phyloP scores from a whole-genome alignment of 2,888 invertebrate species.

The Phengaris arion region DNA sequence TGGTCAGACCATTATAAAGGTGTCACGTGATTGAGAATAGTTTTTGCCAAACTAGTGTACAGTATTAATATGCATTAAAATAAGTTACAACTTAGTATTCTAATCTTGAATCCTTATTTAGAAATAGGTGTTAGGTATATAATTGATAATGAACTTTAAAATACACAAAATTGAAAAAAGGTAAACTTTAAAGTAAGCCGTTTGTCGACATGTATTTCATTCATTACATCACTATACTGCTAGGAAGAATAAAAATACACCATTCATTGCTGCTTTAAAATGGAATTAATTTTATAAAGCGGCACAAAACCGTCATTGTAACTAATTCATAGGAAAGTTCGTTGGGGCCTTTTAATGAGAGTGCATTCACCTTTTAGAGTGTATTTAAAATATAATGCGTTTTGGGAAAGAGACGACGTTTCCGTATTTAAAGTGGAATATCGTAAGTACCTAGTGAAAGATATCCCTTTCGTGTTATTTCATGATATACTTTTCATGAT shows the following conservation, averaged over 20 bases:
- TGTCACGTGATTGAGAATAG: too few species aligned
- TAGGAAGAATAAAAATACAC: slow-evolving; percentile 31
- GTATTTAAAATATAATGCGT: slow-evolving; percentile 59
- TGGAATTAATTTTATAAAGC: slow-evolving; percentile 20
- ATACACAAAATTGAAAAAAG: too few species aligned
- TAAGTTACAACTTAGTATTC: too few species aligned
- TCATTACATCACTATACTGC: slow-evolving; percentile 35
- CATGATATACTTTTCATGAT: not conserved
- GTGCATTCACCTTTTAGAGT: slow-evolving; percentile 64
- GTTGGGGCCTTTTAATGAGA: slow-evolving; percentile 72
- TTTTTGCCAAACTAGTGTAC: too few species aligned
- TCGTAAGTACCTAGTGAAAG: not conserved
- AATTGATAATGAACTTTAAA: too few species aligned
- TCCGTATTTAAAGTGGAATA: slow-evolving; percentile 52
- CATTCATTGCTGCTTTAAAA: slow-evolving; percentile 45
- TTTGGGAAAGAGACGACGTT: slow-evolving; percentile 66
- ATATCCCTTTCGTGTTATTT: not conserved
- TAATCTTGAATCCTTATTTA: not conserved
- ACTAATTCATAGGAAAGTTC: slow-evolving; percentile 52
- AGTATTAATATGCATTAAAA: too few species aligned
- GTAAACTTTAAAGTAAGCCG: not conserved
- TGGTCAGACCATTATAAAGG: too few species aligned
- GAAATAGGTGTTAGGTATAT: not conserved
- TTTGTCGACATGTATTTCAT: slow-evolving; percentile 34
- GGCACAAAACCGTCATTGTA: slow-evolving; percentile 47